Evolutionary conservation across 2,113 vertebrate species (phyloP).

Genomic region (Corydoras maculifer): DNA sequence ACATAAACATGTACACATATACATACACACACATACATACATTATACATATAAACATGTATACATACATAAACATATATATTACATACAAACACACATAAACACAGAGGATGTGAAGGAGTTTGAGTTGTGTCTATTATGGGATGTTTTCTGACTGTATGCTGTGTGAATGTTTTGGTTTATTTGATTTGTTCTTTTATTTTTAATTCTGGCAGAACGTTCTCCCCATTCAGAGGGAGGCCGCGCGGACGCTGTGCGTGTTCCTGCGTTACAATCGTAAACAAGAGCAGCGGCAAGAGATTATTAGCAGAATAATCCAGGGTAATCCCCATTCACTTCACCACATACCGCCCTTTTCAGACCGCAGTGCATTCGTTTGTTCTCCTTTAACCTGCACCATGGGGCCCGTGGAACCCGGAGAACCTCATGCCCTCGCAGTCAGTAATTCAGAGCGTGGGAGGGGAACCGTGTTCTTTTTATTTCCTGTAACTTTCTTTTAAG

Average conservation of each 20-base stretch:
- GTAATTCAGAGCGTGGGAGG: background rate
- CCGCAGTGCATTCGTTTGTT: too few relatives aligned
- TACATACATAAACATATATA: too few relatives aligned
- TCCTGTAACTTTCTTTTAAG: constrained; percentile 50
- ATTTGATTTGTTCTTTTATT: background rate
- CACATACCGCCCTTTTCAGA: too few relatives aligned
- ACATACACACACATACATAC: too few relatives aligned
- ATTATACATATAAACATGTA: too few relatives aligned
- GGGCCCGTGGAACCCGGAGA: too few relatives aligned
- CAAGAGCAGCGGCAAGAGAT: constrained; percentile 89
- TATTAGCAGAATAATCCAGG: constrained; percentile 84
- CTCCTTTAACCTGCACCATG: too few relatives aligned
- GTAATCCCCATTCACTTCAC: constrained; percentile 57
- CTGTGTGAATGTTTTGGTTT: background rate
- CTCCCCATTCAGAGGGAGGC: constrained; percentile 90
- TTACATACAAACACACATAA: too few relatives aligned
- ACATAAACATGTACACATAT: background rate
- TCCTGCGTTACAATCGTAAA: constrained; percentile 87
- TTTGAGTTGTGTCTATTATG: too few relatives aligned
- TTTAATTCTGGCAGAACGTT: constrained; percentile 72
- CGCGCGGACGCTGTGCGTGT: constrained; percentile 83
- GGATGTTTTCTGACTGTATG: background rate
- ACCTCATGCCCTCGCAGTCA: too few relatives aligned
- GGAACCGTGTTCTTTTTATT: background rate
- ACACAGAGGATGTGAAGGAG: too few relatives aligned